Evolutionary conservation across 2,113 vertebrate species (phyloP).

Genomic region (Atlantisia rogersi): DNA sequence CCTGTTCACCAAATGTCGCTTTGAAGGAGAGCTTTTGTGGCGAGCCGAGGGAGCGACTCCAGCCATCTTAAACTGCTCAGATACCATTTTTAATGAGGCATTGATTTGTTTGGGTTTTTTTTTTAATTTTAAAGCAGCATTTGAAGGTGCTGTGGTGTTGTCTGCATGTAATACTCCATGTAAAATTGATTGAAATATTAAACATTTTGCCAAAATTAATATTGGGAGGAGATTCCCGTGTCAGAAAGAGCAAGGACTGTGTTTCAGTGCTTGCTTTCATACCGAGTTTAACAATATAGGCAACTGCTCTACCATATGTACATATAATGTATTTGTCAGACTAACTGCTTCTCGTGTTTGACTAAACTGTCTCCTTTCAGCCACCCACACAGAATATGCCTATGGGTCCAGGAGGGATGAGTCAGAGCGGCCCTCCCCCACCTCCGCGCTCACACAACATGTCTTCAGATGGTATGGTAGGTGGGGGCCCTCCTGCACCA

Average conservation of each 20-base stretch:
- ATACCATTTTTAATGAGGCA: constrained; percentile 22
- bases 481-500: constrained; percentile 90
- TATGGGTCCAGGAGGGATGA: constrained; percentile 96
- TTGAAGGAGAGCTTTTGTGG: not conserved
- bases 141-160: not conserved
- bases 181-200: constrained; percentile 21
- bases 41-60: not conserved
- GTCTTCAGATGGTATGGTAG: constrained; percentile 94
- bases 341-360: constrained; percentile 72
- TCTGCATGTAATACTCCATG: not conserved
- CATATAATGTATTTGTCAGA: constrained; percentile 64
- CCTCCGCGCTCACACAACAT: constrained; percentile 94
- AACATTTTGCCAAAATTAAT: not conserved
- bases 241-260: not conserved
- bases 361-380: constrained; percentile 82
- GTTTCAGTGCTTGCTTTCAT: constrained; percentile 18
- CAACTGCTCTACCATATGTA: constrained; percentile 48
- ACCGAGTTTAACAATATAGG: constrained; percentile 6
- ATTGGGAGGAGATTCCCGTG: not conserved
- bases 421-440: constrained; percentile 90
- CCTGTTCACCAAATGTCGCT: not conserved
- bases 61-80: not conserved
- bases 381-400: constrained; percentile 97
- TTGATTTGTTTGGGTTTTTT: not conserved
- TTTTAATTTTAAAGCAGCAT: not conserved